Evolutionary conservation across 2,888 invertebrate species (phyloP), one percentile per base, ranked within the genome.

Genomic region (Andrena bucephala): DNA sequence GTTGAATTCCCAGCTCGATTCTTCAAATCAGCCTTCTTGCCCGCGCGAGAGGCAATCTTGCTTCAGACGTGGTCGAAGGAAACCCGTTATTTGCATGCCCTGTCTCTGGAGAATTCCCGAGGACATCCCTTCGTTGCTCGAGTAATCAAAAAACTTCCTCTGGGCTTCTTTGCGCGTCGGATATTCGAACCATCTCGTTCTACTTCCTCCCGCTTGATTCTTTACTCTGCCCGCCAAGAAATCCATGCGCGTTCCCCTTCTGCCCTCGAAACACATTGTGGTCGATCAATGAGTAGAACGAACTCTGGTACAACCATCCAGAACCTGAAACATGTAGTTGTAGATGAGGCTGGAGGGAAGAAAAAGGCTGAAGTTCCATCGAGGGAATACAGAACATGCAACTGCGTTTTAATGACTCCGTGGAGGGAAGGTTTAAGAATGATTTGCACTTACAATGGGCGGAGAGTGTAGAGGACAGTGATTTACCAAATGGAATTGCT

Each of bases 81-180:
- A 77, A 70, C 33, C 79, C 60, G 81, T 78, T 89, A 89, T 89
- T 89, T 89, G 86, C 89, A 88, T 89, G 86, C 59, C 60, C 48
- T 71, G 70, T 81, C 81, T 72, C 83, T 24, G 27, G 63, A 69
- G 87, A 72, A 86, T 85, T 75, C 63, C 52, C 63, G 33, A 48
- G 83, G 80, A 88, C 86, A 81, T 83, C 83, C 73, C 68, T 75
- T 73, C 60, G 77, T 81, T 75, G 81, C 70, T 70, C 75, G 79
- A 62, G 78, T 86, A 88, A 89, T 88, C 88, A 89, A 88, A 88
- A 88, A 89, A 85, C 84, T 83, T 84, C 84, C 76, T 60, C 4
- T 31, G 42, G 20, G 27, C 65, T 27, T 71, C 68, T 71, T 65
- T 78, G 50, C 33, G 59, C 57, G 48, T 50, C 68, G 50, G 3